These are phyloP conservation scores for Lasioglossum oenotherae DNA, from an alignment of 2,888 invertebrate genomes.

Conservation along the genomic window DNA sequence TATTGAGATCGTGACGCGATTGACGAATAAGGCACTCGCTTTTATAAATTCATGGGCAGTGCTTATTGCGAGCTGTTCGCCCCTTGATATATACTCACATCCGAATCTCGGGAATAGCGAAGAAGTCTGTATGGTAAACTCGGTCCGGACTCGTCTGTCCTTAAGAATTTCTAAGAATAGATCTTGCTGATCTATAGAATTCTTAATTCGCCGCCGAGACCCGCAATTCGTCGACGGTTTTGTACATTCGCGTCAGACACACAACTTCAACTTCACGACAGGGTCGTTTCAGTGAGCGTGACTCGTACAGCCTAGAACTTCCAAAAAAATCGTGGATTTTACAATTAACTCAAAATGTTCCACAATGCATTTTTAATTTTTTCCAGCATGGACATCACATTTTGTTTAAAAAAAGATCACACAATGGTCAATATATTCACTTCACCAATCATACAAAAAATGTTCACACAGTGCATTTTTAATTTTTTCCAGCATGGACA, in stretches of 20 bases:
- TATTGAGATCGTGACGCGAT: not conserved
- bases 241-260: conserved; percentile 1
- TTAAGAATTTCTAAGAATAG: not conserved
- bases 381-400: too few relatives aligned
- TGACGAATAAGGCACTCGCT: not conserved
- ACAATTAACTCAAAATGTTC: not conserved
- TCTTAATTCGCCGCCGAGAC: not conserved
- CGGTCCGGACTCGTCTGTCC: conserved; percentile 1
- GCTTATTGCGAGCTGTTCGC: not conserved
- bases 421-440: too few relatives aligned
- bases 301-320: not conserved
- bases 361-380: too few relatives aligned
- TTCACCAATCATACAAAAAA: not conserved
- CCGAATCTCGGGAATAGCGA: not conserved
- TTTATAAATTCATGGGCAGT: not conserved
- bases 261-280: not conserved
- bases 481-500: too few relatives aligned
- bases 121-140: not conserved
- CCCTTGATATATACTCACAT: not conserved
- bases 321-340: not conserved
- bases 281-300: not conserved
- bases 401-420: too few relatives aligned
- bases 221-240: not conserved
- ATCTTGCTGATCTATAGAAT: not conserved
- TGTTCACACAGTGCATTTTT: not conserved